Percentiles rank a stretch among this genome's conserved stretches.
Conservation (phyloP, 2,888 invertebrate species). For the Teleiodes luculella region DNA sequence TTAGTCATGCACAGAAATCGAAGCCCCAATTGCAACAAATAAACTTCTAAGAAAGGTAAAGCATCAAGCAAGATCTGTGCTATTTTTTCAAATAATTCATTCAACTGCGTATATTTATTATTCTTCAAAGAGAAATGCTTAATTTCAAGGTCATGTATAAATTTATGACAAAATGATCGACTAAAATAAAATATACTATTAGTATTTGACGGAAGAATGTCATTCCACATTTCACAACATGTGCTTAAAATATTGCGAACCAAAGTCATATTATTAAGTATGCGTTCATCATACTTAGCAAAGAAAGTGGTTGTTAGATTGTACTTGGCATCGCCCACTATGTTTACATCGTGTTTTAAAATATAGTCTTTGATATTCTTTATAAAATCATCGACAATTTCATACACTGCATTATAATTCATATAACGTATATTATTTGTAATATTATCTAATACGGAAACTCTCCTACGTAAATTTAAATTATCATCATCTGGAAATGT, state of each 20-base stretch:
- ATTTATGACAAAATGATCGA: not conserved
- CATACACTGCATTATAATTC: constrained; percentile 30
- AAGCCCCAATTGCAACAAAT: not conserved
- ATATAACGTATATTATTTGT: constrained; percentile 27
- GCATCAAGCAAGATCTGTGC: not conserved
- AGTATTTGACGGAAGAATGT: not conserved
- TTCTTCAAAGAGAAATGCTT: not conserved
- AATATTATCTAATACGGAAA: constrained; percentile 31
- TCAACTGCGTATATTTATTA: not conserved
- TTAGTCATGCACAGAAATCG: not conserved
- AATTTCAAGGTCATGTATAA: not conserved
- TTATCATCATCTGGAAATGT: constrained; percentile 33
- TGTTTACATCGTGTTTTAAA: not conserved
- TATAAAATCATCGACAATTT: constrained; percentile 33
- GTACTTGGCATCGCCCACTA: not conserved
- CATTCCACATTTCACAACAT: not conserved
- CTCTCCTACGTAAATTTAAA: constrained; percentile 29
- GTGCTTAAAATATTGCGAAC: not conserved
- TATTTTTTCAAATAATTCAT: not conserved
- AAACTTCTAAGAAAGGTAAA: not conserved
- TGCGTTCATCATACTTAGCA: not conserved
- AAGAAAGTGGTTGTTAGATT: not conserved
- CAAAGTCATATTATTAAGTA: not conserved
- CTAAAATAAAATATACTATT: not conserved
- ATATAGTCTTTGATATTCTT: not conserved